Evolutionary conservation across 1,140 invertebrate genomes (phyloP), one percentile per base, ranked within the genome.

Genomic region (Metaphire vulgaris): DNA sequence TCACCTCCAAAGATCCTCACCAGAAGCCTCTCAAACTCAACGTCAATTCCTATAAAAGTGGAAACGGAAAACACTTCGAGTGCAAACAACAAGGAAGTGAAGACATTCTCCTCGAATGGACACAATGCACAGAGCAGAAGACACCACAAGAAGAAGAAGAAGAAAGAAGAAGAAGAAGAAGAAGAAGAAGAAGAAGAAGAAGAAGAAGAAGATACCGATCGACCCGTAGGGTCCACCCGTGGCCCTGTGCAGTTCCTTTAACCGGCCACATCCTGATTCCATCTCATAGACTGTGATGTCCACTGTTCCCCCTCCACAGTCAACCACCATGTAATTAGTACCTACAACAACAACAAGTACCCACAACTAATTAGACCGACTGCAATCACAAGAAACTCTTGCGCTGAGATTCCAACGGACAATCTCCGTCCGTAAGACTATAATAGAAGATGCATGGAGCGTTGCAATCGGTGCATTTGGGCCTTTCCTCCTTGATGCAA

Each of bases 231-330:
- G 87, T 30, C 89, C 89, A 0, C 89, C 89, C 28, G 88, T 89
- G 0, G 89, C 89, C 80, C 89, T 89, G 80, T 90, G 87, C 12
- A 90, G 84, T 81, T 90, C 90, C 77, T 86, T 87, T 1, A 90
- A 81, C 12, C 88, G 86, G 15, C 79, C 81, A 28, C 83, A 80
- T 34, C 87, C 85, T 15, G 82, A 81, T 34, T 79, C 77, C 34
- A 90, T 82, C 79, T 90, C 88, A 82, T 90, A 89, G 28, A 90
- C 89, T 0, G 90, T 90, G 68, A 90, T 90, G 80, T 90, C 89
- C 0, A 90, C 89, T 12, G 89, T 90, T 0, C 89, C 89, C 15
- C 90, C 90, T 2, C 90, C 90, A 81, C 89, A 90, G 79, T 90
- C 90, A 1, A 90, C 89, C 2, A 90, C 88, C 84, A 90, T 87